Evolutionary conservation across 2,113 vertebrate genomes (phyloP).

Genomic region (Tamias sibiricus): DNA sequence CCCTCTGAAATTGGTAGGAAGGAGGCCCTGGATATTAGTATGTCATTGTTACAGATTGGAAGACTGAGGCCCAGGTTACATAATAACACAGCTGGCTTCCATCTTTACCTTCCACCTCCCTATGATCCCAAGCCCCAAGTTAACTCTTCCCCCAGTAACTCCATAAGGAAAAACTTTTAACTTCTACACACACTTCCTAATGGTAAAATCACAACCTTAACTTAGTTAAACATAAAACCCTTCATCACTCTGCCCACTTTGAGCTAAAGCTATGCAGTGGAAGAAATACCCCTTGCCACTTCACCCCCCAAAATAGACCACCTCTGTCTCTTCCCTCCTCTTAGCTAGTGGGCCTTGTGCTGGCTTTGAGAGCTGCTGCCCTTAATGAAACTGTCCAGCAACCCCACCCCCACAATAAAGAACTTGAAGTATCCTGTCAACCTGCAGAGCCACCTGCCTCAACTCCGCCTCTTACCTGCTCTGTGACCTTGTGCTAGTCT

Average conservation of each 20-base stretch:
- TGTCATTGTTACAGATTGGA: slow-evolving; percentile 21
- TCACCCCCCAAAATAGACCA: not conserved
- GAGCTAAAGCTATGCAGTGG: not conserved
- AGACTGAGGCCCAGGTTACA: slow-evolving; percentile 17
- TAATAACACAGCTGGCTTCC: not conserved
- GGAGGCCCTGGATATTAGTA: not conserved
- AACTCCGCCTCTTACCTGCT: slow-evolving; percentile 49
- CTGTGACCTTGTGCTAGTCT: slow-evolving; percentile 16
- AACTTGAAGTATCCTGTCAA: not conserved
- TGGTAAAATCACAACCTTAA: slow-evolving; percentile 37
- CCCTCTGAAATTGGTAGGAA: not conserved
- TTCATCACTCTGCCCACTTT: not conserved
- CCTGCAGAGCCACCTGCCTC: not conserved
- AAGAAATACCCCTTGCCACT: not conserved
- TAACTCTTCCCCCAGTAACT: slow-evolving; percentile 33
- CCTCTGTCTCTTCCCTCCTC: not conserved
- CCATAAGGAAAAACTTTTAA: slow-evolving; percentile 12
- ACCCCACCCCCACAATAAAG: slow-evolving; percentile 53
- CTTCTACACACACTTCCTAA: not conserved
- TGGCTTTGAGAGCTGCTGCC: slow-evolving; percentile 43
- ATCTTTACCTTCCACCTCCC: not conserved
- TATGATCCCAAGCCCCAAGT: not conserved
- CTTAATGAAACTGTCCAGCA: slow-evolving; percentile 27
- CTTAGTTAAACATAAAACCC: slow-evolving; percentile 26
- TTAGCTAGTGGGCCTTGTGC: not conserved